These are phyloP conservation scores for silkworm (Bombyx mori) DNA, from an alignment of 1,140 invertebrate genomes.

Conservation along the genomic window DNA sequence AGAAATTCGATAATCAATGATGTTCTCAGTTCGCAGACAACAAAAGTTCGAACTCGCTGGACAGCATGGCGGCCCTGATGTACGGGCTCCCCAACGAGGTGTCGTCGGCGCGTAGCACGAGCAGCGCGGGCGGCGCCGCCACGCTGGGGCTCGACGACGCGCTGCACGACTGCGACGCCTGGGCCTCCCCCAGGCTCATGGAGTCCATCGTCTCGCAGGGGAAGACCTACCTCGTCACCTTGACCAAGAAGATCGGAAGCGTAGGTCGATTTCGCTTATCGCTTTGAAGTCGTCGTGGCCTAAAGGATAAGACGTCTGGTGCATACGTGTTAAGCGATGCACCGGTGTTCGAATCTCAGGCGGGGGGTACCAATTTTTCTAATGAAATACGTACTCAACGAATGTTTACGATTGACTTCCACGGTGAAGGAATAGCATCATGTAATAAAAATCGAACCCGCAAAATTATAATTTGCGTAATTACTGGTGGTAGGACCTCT, in stretches of 20 bases:
- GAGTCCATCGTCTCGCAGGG: slow-evolving; percentile 55
- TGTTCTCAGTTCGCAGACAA: slow-evolving; percentile 36
- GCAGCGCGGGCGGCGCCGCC: slow-evolving; percentile 9
- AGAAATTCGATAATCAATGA: too few relatives aligned
- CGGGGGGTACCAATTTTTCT: too few relatives aligned
- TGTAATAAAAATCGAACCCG: too few relatives aligned
- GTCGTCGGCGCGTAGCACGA: slow-evolving; percentile 8
- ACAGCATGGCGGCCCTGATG: slow-evolving; percentile 36
- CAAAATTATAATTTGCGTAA: too few relatives aligned
- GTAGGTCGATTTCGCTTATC: slow-evolving; percentile 25
- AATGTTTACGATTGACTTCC: too few relatives aligned
- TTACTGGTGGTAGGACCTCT: too few relatives aligned
- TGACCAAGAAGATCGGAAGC: slow-evolving; percentile 54
- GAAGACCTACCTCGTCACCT: slow-evolving; percentile 51
- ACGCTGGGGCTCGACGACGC: slow-evolving; percentile 20
- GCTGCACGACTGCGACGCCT: slow-evolving; percentile 21
- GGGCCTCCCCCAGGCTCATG: slow-evolving; percentile 43
- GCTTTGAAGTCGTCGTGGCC: not conserved
- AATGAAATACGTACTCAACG: too few relatives aligned
- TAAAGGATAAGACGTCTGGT: too few relatives aligned
- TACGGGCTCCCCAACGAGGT: slow-evolving; percentile 32
- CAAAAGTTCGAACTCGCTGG: slow-evolving; percentile 41
- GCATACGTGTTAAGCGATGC: not conserved
- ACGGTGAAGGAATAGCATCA: too few relatives aligned
- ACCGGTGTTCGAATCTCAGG: too few relatives aligned